These are phyloP conservation scores for Lycaena phlaeas DNA, from an alignment of 2,888 invertebrate species.

Conservation along the genomic window DNA sequence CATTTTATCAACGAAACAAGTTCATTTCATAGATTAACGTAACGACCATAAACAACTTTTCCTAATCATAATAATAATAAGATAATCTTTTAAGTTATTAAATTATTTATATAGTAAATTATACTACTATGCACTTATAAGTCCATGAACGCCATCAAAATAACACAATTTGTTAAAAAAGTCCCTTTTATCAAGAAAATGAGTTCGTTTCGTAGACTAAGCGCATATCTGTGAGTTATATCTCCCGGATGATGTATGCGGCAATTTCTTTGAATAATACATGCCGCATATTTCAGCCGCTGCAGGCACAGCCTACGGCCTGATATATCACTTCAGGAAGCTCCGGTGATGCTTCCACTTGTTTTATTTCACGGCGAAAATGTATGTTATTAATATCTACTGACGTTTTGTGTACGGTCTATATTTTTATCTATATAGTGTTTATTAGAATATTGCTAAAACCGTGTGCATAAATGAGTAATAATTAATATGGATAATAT, in stretches of 20 bases:
- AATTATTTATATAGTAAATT: too few relatives aligned
- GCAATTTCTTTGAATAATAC: conserved; percentile 77
- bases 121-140: too few relatives aligned
- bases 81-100: too few relatives aligned
- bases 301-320: conserved; percentile 34
- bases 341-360: conserved; percentile 33
- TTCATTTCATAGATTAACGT: too few relatives aligned
- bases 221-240: conserved; percentile 64
- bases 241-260: conserved; percentile 74
- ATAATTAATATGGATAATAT: too few relatives aligned
- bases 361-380: conserved; percentile 27
- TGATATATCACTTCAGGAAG: conserved; percentile 30
- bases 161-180: conserved; percentile 4
- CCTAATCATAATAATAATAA: too few relatives aligned
- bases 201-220: conserved; percentile 22
- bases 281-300: conserved; percentile 71
- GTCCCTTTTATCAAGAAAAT: conserved; percentile 10
- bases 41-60: too few relatives aligned
- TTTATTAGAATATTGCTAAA: too few relatives aligned
- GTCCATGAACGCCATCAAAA: too few relatives aligned
- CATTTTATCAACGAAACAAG: too few relatives aligned
- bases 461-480: too few relatives aligned
- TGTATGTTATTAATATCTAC: conserved; percentile 1
- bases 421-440: not conserved
- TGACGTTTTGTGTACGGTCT: not conserved